Base-by-base conservation (phyloP, 2,888 invertebrate species). In the Acrocyrtus sp. region DNA sequence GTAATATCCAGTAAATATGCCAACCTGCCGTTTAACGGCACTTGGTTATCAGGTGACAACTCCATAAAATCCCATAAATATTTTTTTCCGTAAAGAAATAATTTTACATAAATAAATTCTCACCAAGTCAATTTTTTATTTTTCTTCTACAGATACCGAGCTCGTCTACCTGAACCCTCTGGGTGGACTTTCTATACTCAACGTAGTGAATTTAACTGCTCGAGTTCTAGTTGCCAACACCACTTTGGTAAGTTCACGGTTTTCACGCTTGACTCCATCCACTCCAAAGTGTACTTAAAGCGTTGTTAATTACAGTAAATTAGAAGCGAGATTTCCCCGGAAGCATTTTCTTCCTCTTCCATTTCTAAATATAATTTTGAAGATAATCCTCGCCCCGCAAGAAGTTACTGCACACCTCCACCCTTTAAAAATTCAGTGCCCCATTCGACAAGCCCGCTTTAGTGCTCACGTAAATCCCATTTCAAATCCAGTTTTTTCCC, bases 241-340 rank as follows among this genome's bases (percentile, higher is more conserved):
- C 65, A 92, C 92, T 70, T 92, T 93, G 84, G 93, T 93, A 86
- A 92, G 92, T n/a, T n/a, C n/a, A n/a, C n/a, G n/a, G n/a, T n/a
- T 39, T 12, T 12, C 10, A 39, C 41, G 41, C 12, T 12, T 12
- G 41, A 10, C 41, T 12, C 10, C 12, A 12, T 10, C 12, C 41
- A 10, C 10, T 12, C 10, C 12, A 10, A 39, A 39, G 10, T 39
- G 41, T 17, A 29, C 22, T 53, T 5, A 12, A 5, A 29, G 12
- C 12, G 27, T 8, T 12, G 27, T 53, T 29, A 22, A 21, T 24
- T 27, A 17, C 53, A 26, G 17, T 27, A 53, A 26, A 4, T 53
- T 8, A 27, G 22, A 53, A 15, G 8, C 12, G 12, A 12, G 41
- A 12, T 12, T 12, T 39, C 12, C 8, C 12, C n/a, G n/a, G n/a